These are phyloP conservation scores for Microctenopoma stevenorrisi DNA, from an alignment of 2,797 vertebrate species.

Conservation along the genomic window DNA sequence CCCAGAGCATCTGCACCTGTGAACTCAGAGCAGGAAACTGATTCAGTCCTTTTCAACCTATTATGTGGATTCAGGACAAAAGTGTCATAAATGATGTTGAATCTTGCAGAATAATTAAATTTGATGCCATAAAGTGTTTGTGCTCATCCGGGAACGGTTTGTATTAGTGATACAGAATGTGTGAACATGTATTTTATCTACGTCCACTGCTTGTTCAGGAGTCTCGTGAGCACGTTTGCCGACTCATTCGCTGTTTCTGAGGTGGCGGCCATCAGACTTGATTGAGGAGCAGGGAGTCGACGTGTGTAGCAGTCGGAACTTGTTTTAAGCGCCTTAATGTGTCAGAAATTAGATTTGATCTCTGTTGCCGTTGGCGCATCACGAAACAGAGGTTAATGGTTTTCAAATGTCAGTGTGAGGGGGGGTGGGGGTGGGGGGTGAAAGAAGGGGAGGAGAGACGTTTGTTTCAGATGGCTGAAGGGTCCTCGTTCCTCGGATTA, in stretches of 20 bases:
- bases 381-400: slow-evolving; percentile 49
- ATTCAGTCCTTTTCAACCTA: too few species aligned
- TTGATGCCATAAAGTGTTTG: too few species aligned
- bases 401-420: slow-evolving; percentile 64
- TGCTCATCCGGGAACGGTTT: too few species aligned
- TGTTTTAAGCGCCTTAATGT: slow-evolving; percentile 36
- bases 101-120: too few species aligned
- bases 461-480: slow-evolving; percentile 24
- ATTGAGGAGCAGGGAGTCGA: slow-evolving; percentile 40
- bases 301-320: slow-evolving; percentile 42
- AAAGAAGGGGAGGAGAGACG: neutral
- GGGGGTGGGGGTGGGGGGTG: neutral
- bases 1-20: too few species aligned
- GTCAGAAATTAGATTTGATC: slow-evolving; percentile 51
- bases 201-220: slow-evolving; percentile 1
- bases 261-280: slow-evolving; percentile 19
- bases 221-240: neutral
- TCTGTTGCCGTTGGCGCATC: slow-evolving; percentile 30
- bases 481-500: slow-evolving; percentile 10
- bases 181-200: neutral
- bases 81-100: too few species aligned
- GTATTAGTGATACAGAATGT: too few species aligned
- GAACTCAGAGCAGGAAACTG: too few species aligned
- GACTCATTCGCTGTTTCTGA: slow-evolving; percentile 5
- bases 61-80: too few species aligned